A percentile compares a stretch with the other conserved stretches of the same genome.
Conservation (phyloP, 1,140 invertebrate genomes). For the Drosophila orena region DNA sequence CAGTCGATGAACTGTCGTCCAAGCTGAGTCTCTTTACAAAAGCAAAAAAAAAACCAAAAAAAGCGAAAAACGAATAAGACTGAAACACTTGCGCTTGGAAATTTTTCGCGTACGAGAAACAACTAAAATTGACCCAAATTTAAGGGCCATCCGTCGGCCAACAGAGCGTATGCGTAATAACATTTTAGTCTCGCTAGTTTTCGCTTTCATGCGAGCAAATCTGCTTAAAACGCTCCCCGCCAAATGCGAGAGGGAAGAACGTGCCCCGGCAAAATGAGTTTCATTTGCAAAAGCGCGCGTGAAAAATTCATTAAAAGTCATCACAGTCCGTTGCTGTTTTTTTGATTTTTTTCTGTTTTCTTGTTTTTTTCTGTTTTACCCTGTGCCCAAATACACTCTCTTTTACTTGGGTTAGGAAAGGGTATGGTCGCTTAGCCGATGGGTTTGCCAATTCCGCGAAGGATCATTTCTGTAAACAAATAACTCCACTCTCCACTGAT, state of each 20-base stretch:
- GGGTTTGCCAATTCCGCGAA: neutral
- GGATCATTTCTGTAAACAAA: neutral
- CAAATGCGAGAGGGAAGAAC: conserved; percentile 54
- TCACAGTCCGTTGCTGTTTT: conserved; percentile 33
- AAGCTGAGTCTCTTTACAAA: conserved; percentile 12
- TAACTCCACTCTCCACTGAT: neutral
- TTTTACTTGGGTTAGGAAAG: conserved; percentile 2
- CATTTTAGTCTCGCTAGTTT: conserved; percentile 82
- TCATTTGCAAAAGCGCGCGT: conserved; percentile 78
- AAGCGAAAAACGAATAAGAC: neutral
- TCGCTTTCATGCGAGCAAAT: conserved; percentile 77
- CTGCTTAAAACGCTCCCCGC: conserved; percentile 51
- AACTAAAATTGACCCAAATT: conserved; percentile 71
- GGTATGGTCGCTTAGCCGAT: neutral
- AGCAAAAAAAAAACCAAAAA: neutral
- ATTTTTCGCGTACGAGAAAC: conserved; percentile 10
- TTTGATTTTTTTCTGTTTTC: neutral
- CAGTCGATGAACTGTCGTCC: conserved; percentile 62
- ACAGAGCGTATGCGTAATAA: conserved; percentile 77
- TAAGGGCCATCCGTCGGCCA: conserved; percentile 42
- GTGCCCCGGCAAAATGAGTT: conserved; percentile 80
- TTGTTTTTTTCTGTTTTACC: neutral
- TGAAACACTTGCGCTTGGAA: conserved; percentile 42
- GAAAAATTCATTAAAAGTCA: conserved; percentile 81
- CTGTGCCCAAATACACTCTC: conserved; percentile 13